phyloP scores from a whole-genome alignment of 1,140 invertebrate genomes.

The Pinna nobilis region DNA sequence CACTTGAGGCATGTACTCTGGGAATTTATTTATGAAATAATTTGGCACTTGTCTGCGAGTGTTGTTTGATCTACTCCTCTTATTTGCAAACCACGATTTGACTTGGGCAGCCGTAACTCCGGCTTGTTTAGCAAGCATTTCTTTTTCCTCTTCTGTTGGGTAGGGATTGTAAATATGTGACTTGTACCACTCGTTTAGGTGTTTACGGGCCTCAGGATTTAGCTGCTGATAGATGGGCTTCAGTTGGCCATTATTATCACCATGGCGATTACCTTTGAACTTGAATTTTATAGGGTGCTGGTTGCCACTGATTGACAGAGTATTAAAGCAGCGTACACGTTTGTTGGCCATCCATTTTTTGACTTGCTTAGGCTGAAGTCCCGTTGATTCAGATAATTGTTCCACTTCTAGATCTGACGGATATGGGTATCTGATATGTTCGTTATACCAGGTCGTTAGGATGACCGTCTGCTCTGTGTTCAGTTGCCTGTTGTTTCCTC shows the following conservation, averaged over 20 bases:
- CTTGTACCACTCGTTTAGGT: conserved; percentile 66
- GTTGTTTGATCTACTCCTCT: conserved; percentile 67
- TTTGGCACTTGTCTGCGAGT: conserved; percentile 60
- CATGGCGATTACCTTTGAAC: conserved; percentile 40
- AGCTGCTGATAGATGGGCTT: conserved; percentile 40
- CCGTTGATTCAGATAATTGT: conserved; percentile 36
- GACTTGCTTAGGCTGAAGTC: conserved; percentile 56
- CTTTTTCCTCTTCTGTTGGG: conserved; percentile 64
- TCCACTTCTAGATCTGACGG: conserved; percentile 55
- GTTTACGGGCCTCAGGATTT: conserved; percentile 45
- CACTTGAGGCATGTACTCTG: conserved; percentile 54
- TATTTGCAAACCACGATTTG: conserved; percentile 71
- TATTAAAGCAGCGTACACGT: conserved; percentile 64
- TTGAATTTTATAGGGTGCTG: conserved; percentile 65
- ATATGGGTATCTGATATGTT: conserved; percentile 60
- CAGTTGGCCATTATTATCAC: conserved; percentile 15
- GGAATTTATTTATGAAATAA: conserved; percentile 62
- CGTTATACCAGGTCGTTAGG: conserved; percentile 58
- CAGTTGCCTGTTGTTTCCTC: conserved; percentile 6
- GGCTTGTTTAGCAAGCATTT: conserved; percentile 54
- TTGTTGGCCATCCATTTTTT: conserved; percentile 71
- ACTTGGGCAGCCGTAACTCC: conserved; percentile 60
- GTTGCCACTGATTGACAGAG: conserved; percentile 63
- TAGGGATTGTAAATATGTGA: conserved; percentile 62
- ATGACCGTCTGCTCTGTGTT: conserved; percentile 37